Evolutionary conservation across 2,888 invertebrate genomes (phyloP).

Genomic region (Ptilodon capucinus): DNA sequence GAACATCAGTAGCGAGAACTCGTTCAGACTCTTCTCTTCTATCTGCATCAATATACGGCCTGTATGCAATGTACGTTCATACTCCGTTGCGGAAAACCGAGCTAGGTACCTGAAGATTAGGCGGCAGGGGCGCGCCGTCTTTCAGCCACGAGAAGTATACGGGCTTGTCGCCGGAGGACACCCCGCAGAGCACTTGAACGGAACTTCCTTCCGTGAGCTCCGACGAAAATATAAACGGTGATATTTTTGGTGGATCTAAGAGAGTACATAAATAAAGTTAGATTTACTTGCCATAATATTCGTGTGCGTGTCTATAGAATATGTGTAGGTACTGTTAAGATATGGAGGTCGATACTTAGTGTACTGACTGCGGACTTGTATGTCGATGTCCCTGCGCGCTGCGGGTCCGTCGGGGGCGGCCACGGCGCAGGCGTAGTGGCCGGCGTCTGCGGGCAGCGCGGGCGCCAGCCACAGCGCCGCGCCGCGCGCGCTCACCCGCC

Average conservation of each 20-base stretch:
- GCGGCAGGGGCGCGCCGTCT: slow-evolving; percentile 83
- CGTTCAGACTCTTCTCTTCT: slow-evolving; percentile 86
- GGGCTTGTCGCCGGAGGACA: slow-evolving; percentile 87
- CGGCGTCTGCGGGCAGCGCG: slow-evolving; percentile 84
- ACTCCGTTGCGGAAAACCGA: neutral
- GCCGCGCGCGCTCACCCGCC: slow-evolving; percentile 68
- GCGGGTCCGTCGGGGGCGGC: slow-evolving; percentile 86
- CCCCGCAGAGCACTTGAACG: slow-evolving; percentile 90
- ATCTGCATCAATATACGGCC: slow-evolving; percentile 60
- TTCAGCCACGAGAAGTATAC: slow-evolving; percentile 87
- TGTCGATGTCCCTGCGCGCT: slow-evolving; percentile 86
- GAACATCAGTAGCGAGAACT: slow-evolving; percentile 87
- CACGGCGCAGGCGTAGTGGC: slow-evolving; percentile 90
- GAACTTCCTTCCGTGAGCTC: slow-evolving; percentile 91
- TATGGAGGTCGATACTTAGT: no score
- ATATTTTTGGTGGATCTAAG: slow-evolving; percentile 91
- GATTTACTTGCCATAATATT: neutral
- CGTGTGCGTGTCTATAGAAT: no score
- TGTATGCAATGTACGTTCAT: neutral
- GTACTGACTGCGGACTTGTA: slow-evolving; percentile 87
- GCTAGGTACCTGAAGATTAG: slow-evolving; percentile 81
- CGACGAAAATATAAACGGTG: slow-evolving; percentile 92
- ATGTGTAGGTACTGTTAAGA: no score
- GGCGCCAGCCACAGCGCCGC: slow-evolving; percentile 60
- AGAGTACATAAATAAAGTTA: neutral